Base-by-base conservation (phyloP, 2,797 vertebrate genomes). In the Buceros bicornis region DNA sequence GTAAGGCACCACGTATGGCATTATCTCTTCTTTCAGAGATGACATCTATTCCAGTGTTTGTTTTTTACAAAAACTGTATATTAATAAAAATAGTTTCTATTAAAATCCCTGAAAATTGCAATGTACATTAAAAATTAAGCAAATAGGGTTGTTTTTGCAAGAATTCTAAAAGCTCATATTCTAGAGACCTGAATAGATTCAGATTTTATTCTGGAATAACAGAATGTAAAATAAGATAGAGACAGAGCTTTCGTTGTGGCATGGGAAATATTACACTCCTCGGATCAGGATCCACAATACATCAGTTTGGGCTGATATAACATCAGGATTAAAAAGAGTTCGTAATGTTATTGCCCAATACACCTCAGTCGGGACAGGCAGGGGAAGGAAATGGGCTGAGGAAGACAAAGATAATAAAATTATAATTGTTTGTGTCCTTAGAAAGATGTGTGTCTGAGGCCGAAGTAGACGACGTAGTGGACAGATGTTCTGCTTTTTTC, bases 361-460 rank as follows among this genome's bases (percentile, higher is more conserved):
- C 28, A 42, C 74, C 45, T 92, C 5, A 2, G 37, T 33, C 69
- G 51, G 42, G 60, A 56, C 69, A 92, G 94, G 62, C 33, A 69
- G 19, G 62, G 43, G 78, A 88, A 69, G 86, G 74, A 82, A 92
- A 96, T 88, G 58, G 42, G 61, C 93, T 80, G 72, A 95, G 84
- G 87, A 93, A 88, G 72, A 57, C 48, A 91, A 77, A 77, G 26
- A 16, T 82, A 95, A 96, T 54, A 80, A 58, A 64, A 93, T 85
- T 87, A 67, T 11, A 61, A 29, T 79, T 88, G 66, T 51, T 93
- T 12, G 0, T 92, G 69, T 71, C 89, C 67, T 91, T 60, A 82
- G 74, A 28, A 93, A 87, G 78, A 61, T 17, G 6, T 14, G 8
- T 80, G 31, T 77, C 79, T 51, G 54, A 90, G 74, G 48, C 35